Percentiles rank a stretch among this genome's conserved stretches.
Evolutionary conservation across 2,888 invertebrate species (phyloP).

Genomic region (Zygaena filipendulae): DNA sequence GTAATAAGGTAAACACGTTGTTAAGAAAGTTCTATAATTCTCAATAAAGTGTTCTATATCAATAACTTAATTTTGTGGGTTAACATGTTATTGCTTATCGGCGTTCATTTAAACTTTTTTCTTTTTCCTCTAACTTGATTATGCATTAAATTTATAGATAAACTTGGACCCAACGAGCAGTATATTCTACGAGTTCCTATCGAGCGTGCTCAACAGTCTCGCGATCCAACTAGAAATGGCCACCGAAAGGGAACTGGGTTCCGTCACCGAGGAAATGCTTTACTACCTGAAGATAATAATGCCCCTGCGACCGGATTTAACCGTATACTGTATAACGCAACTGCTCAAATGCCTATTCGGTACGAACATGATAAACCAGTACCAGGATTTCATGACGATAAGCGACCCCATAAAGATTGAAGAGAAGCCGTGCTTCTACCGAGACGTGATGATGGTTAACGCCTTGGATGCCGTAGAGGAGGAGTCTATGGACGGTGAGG

Average conservation of each 20-base stretch:
- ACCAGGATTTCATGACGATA: conserved; percentile 46
- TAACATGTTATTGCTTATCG: too few relatives aligned
- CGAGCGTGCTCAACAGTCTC: conserved; percentile 72
- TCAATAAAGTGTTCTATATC: too few relatives aligned
- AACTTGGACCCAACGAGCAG: conserved; percentile 82
- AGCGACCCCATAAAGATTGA: conserved; percentile 21
- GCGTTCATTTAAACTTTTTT: too few relatives aligned
- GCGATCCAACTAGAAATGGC: conserved; percentile 77
- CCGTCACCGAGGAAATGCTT: conserved; percentile 83
- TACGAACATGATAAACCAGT: conserved; percentile 72
- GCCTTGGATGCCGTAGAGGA: conserved; percentile 20
- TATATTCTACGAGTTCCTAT: conserved; percentile 76
- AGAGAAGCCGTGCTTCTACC: conserved; percentile 27
- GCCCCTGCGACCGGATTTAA: conserved; percentile 73
- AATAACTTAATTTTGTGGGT: too few relatives aligned
- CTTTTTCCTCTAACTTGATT: too few relatives aligned
- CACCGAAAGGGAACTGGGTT: conserved; percentile 75
- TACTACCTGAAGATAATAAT: conserved; percentile 79
- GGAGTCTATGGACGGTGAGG: conserved; percentile 18
- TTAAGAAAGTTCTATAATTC: too few relatives aligned
- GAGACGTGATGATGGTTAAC: conserved; percentile 43
- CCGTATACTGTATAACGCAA: conserved; percentile 82
- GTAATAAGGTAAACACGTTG: too few relatives aligned
- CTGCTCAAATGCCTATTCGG: conserved; percentile 80
- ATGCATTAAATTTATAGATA: conserved; percentile 74